Evolutionary conservation across 23 tunicate genomes (phyloP), one percentile per base, ranked within the genome.

Genomic region (Ascidia mentula): DNA sequence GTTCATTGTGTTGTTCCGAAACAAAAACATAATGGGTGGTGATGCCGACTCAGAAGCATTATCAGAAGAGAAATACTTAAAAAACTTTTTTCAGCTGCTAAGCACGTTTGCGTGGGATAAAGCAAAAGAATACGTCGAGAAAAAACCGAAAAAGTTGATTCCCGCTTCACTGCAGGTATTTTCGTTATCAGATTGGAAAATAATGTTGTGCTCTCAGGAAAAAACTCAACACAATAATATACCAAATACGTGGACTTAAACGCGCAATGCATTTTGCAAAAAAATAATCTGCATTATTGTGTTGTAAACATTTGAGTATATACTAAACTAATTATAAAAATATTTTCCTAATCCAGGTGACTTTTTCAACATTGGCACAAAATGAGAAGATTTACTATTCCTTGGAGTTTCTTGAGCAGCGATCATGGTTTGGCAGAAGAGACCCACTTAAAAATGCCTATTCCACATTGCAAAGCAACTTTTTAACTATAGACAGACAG

Each of bases 381-480:
- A 46, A 88, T 37, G 96, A 90, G 37, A 90, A 90, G 42, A 46
- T 75, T 73, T 90, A 84, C 59, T 80, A 59, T 77, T 84, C 89
- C 0, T 36, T 90, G 24, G 86, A 84, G 24, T 90, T 90, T 79
- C 39, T 85, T 37, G 89, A 90, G 69, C 96, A 90, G 46, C 80
- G 85, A 75, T 76, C 87, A 1, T 90, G 96, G 96, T 90, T 90
- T 76, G 96, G 89, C 0, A 42, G 89, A 36, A 69, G 71, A 59
- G 96, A 90, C 72, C 81, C 86, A 45, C 75, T 84, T n/a, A 80
- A 80, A 90, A 90, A 71, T 42, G 80, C 86, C 15, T 90, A 84
- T 80, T 76, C 59, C 2, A 80, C 72, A n/a, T 32, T 90, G 40
- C 74, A 80, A 34, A 70, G 45, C 59, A 69, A 46, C 26, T 80